Percentiles rank a stretch among this genome's conserved stretches.
Evolutionary conservation across 2,797 vertebrate genomes (phyloP).

Genomic region (Craterocephalus amniculus): DNA sequence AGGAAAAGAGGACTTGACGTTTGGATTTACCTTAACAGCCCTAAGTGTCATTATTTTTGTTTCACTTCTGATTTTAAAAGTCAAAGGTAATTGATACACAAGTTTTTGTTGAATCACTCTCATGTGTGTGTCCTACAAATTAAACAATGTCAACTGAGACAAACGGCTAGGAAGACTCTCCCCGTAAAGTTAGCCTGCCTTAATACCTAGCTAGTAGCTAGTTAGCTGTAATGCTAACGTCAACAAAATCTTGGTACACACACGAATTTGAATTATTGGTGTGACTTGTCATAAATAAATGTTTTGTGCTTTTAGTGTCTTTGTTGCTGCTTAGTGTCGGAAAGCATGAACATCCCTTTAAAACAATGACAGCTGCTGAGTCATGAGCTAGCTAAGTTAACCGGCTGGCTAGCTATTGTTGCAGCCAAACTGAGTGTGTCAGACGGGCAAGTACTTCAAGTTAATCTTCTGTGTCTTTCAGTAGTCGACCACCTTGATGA

Average conservation of each 20-base stretch:
- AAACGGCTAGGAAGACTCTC: conserved; percentile 38
- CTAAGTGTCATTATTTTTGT: conserved; percentile 44
- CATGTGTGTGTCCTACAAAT: conserved; percentile 12
- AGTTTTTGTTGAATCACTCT: conserved; percentile 16
- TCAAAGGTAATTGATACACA: conserved; percentile 75
- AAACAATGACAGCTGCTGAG: conserved; percentile 78
- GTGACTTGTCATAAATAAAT: conserved; percentile 34
- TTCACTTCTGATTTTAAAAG: conserved; percentile 47
- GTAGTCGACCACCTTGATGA: background rate
- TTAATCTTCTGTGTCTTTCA: background rate
- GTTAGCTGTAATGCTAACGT: conserved; percentile 67
- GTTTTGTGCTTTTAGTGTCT: conserved; percentile 4
- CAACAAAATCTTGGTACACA: conserved; percentile 53
- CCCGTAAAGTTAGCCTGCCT: conserved; percentile 70
- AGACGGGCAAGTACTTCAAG: conserved; percentile 8
- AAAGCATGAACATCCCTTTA: background rate
- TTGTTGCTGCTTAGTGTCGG: background rate
- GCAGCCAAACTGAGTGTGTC: conserved; percentile 36
- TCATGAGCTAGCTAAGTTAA: conserved; percentile 80
- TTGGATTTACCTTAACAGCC: conserved; percentile 69
- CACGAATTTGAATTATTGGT: conserved; percentile 3
- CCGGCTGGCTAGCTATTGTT: conserved; percentile 74
- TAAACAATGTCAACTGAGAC: conserved; percentile 46
- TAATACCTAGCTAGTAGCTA: conserved; percentile 49
- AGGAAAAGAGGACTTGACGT: conserved; percentile 70